phyloP scores from a whole-genome alignment of 2,113 vertebrate species.

The Cyanistes caeruleus region DNA sequence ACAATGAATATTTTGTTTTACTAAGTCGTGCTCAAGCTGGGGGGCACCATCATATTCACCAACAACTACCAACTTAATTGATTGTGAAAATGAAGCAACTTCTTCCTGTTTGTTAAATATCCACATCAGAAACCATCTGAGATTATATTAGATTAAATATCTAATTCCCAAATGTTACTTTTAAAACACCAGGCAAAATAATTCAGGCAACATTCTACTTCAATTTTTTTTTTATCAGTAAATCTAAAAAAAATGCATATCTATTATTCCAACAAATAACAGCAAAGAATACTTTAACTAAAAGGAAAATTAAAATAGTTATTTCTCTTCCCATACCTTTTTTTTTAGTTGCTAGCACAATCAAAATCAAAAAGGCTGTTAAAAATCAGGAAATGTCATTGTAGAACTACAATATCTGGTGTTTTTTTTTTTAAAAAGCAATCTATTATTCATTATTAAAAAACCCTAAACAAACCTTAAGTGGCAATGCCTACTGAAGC shows the following conservation, averaged over 20 bases:
- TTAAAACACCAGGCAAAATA: not conserved
- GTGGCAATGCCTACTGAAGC: not conserved
- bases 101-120: not conserved
- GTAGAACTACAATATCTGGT: not conserved
- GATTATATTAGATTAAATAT: not conserved
- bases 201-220: not conserved
- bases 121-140: not conserved
- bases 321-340: not conserved
- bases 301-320: not conserved
- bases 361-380: not conserved
- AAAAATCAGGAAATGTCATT: not conserved
- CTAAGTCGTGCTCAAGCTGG: not conserved
- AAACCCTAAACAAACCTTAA: not conserved
- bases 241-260: not conserved
- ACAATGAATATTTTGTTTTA: not conserved
- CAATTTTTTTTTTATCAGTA: not conserved
- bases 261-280: not conserved
- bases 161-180: not conserved
- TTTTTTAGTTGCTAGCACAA: not conserved
- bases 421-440: not conserved
- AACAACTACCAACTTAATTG: not conserved
- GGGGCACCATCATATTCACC: not conserved
- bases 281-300: not conserved
- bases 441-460: not conserved
- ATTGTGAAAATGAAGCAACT: not conserved